Evolutionary conservation across 2,113 vertebrate species (phyloP).

Genomic region (Aviceda subcristata): DNA sequence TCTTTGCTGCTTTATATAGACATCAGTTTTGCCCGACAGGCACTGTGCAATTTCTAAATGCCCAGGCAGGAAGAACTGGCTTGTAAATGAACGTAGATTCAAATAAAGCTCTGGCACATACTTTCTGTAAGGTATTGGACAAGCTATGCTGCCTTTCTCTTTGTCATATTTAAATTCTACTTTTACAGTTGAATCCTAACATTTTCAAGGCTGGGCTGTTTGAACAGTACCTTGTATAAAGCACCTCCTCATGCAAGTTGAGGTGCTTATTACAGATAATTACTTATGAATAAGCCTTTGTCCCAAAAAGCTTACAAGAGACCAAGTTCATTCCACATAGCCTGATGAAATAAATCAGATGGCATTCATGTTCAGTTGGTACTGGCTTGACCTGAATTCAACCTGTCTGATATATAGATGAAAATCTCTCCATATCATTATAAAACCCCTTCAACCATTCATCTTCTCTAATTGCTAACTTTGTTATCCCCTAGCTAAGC

Average conservation of each 20-base stretch:
- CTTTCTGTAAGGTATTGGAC: not conserved
- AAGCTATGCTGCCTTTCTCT: not conserved
- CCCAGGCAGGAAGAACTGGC: not conserved
- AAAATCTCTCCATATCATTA: constrained; percentile 46
- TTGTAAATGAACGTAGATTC: not conserved
- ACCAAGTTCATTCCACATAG: not conserved
- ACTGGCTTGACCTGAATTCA: constrained; percentile 49
- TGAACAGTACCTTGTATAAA: constrained; percentile 11
- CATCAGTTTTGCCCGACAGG: not conserved
- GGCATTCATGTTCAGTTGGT: not conserved
- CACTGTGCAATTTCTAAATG: not conserved
- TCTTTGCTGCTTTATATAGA: constrained; percentile 21
- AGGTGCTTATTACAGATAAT: constrained; percentile 37
- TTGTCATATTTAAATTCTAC: not conserved
- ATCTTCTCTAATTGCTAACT: constrained; percentile 41
- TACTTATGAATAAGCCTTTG: constrained; percentile 50
- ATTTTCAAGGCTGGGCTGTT: not conserved
- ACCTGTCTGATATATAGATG: constrained; percentile 7
- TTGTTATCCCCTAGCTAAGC: not conserved
- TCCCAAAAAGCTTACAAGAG: not conserved
- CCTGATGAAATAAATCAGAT: constrained; percentile 2
- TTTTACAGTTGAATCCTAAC: not conserved
- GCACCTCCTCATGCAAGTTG: not conserved
- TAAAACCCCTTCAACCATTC: constrained; percentile 17
- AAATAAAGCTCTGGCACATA: not conserved